phyloP scores from a whole-genome alignment of 2,797 vertebrate genomes.

The Phalanger gymnotis region DNA sequence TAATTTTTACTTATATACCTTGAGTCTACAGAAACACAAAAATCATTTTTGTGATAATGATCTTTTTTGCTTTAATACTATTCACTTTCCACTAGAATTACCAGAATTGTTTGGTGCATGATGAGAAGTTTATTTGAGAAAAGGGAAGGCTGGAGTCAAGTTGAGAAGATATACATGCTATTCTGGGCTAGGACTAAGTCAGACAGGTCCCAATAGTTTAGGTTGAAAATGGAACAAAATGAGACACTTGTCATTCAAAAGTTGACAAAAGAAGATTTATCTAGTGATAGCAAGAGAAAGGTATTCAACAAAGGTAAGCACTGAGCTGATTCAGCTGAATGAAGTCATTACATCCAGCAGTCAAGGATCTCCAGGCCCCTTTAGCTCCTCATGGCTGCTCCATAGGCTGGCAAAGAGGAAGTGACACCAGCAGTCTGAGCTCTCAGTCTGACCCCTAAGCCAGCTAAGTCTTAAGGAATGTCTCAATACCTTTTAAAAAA shows the following conservation, averaged over 20 bases:
- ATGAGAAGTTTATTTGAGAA: conserved; percentile 46
- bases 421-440: neutral
- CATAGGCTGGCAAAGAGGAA: neutral
- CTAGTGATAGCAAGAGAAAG: neutral
- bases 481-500: neutral
- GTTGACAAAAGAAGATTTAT: neutral
- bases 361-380: neutral
- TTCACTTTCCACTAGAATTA: conserved; percentile 54
- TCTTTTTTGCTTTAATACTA: conserved; percentile 43
- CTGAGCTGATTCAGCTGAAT: neutral
- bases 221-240: neutral
- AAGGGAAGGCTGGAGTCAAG: conserved; percentile 24
- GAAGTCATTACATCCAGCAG: neutral
- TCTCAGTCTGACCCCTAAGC: neutral
- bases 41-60: conserved; percentile 51
- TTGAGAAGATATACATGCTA: neutral
- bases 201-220: neutral
- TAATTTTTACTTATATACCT: conserved; percentile 24
- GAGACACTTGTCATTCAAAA: neutral
- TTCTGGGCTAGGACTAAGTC: neutral
- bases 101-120: conserved; percentile 51
- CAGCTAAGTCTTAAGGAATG: neutral
- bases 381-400: neutral
- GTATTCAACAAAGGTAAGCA: neutral
- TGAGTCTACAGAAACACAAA: conserved; percentile 47